Evolutionary conservation across 2,888 invertebrate species (phyloP).

Genomic region (Syrphus vitripennis): DNA sequence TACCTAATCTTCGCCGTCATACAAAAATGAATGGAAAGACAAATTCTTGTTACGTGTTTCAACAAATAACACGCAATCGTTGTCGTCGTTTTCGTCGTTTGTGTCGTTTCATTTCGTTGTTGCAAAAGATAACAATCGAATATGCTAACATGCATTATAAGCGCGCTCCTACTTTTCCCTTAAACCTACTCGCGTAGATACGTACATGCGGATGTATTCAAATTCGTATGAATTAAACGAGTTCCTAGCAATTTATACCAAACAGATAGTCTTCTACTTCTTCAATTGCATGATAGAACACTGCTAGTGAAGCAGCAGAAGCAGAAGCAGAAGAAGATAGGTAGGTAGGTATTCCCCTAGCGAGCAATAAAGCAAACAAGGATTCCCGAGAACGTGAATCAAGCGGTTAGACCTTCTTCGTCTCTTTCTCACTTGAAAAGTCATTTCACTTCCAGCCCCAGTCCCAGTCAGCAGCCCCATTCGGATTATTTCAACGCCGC

Average conservation of each 20-base stretch:
- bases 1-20: conserved; percentile 27
- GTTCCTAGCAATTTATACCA: conserved; percentile 35
- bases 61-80: conserved; percentile 54
- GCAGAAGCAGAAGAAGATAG: not conserved
- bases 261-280: conserved; percentile 18
- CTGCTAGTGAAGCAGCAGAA: not conserved
- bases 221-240: conserved; percentile 45
- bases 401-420: conserved; percentile 7
- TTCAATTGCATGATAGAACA: conserved; percentile 6
- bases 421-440: conserved; percentile 7
- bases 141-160: conserved; percentile 67
- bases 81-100: not conserved
- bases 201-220: conserved; percentile 16
- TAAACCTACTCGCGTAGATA: not conserved
- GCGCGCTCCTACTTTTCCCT: not conserved
- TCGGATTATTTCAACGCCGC: conserved; percentile 16
- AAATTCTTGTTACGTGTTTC: conserved; percentile 62
- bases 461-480: not conserved
- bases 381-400: conserved; percentile 38
- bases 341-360: conserved; percentile 54
- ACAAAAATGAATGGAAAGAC: conserved; percentile 17
- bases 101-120: not conserved
- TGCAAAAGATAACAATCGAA: conserved; percentile 63
- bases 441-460: conserved; percentile 2
- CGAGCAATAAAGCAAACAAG: conserved; percentile 59